A percentile compares a stretch with the other conserved stretches of the same genome.
Evolutionary conservation across 2,888 invertebrate genomes (phyloP).

Genomic region (Tuta absoluta): DNA sequence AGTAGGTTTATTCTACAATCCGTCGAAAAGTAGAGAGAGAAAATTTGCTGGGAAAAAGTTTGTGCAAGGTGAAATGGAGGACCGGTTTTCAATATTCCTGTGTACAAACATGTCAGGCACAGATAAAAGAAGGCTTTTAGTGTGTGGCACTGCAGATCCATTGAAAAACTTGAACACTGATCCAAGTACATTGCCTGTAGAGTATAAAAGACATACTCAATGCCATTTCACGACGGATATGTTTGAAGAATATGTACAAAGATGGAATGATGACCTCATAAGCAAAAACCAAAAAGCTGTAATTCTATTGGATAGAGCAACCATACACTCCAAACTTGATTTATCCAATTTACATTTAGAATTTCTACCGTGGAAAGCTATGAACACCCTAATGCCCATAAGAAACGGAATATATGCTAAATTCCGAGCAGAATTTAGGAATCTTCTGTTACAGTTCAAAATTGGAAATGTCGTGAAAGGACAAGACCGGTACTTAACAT

Average conservation of each 20-base stretch:
- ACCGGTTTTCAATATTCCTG: conserved; percentile 50
- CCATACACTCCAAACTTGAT: conserved; percentile 53
- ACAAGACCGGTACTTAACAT: conserved; percentile 48
- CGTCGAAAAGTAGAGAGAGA: conserved; percentile 53
- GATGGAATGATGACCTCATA: conserved; percentile 49
- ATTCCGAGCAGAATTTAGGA: conserved; percentile 50
- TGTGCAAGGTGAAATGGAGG: conserved; percentile 51
- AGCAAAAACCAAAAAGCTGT: conserved; percentile 42
- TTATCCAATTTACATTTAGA: conserved; percentile 51
- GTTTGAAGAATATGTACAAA: conserved; percentile 54
- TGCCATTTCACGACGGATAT: conserved; percentile 54
- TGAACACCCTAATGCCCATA: conserved; percentile 50
- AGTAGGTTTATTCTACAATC: conserved; percentile 52
- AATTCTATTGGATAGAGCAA: conserved; percentile 49
- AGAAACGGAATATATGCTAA: conserved; percentile 48
- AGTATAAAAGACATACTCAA: conserved; percentile 49
- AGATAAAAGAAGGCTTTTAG: conserved; percentile 50
- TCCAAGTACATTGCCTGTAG: conserved; percentile 49
- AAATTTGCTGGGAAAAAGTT: conserved; percentile 51
- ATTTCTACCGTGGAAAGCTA: conserved; percentile 55
- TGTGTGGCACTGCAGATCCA: conserved; percentile 54
- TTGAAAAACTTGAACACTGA: conserved; percentile 47
- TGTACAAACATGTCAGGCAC: conserved; percentile 51
- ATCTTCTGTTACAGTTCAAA: conserved; percentile 48
- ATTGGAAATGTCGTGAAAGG: conserved; percentile 47